Base-by-base conservation (phyloP, 2,113 vertebrate genomes). In the Anser cygnoides region DNA sequence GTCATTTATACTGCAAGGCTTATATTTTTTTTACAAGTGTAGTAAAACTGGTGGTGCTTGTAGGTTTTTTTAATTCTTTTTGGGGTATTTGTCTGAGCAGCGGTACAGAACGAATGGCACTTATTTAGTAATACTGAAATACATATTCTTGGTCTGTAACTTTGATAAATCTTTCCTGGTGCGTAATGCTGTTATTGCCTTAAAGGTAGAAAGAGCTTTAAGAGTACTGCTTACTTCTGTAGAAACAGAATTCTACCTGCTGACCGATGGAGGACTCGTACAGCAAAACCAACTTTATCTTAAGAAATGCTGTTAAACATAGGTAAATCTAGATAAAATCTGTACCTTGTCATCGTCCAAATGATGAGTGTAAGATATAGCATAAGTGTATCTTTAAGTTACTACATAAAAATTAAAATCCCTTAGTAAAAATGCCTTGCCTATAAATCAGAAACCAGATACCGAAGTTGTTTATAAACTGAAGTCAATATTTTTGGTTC, bases 231-330 rank as follows among this genome's bases (percentile, higher is more conserved):
- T 95, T 93, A 75, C 74, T 87, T 95, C 61, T 58, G 8, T 82
- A n/a, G 23, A 84, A 95, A 70, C 20, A 84, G 89, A 62, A 78
- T 92, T 91, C 87, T 93, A 89, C 94, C 84, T 95, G 57, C 66
- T 95, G 89, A 95, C 87, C 89, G 89, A 25, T 72, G 80, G 91
- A 93, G 57, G 61, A 65, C 84, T 49, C 20, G 21, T 49, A 49
- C 43, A 44, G 43, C 43, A 44, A 16, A 44, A 18, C 43, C 43
- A 44, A 44, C 20, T 49, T 49, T 49, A 49, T 49, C 10, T 49
- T 21, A 49, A 49, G 46, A 49, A 49, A 49, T 21, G 20, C 46
- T 49, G 12, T 71, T 93, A 89, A 89, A 23, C 20, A 71, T 63
- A 39, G 37, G 58, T 92, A 84, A 95, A 58, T 63, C 76, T 81